These are phyloP conservation scores for Camponotus fellah DNA, from an alignment of 2,888 invertebrate genomes.

Conservation along the genomic window DNA sequence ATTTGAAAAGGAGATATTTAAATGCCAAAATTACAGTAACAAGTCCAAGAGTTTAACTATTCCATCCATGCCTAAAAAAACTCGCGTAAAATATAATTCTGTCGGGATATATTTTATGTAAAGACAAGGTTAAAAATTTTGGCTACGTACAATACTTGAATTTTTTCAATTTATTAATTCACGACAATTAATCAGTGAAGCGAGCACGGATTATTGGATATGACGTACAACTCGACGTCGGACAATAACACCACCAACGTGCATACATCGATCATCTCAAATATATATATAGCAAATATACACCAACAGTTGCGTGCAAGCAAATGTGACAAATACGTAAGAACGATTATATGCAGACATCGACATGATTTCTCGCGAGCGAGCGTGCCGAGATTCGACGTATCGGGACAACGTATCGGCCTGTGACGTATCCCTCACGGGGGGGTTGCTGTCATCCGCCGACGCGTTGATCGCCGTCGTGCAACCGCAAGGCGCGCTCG, in stretches of 20 bases:
- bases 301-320: slow-evolving; percentile 52
- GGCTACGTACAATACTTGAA: not conserved
- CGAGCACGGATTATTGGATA: not conserved
- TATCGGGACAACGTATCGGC: slow-evolving; percentile 17
- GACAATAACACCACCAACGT: slow-evolving; percentile 54
- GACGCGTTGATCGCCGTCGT: slow-evolving; percentile 35
- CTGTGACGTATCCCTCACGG: slow-evolving; percentile 20
- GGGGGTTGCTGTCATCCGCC: slow-evolving; percentile 26
- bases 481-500: slow-evolving; percentile 29
- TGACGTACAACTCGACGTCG: slow-evolving; percentile 20
- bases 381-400: slow-evolving; percentile 20
- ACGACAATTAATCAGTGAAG: slow-evolving; percentile 4
- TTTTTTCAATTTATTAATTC: not conserved
- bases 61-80: not conserved
- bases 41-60: not conserved
- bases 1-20: not conserved
- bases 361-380: slow-evolving; percentile 20
- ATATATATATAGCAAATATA: slow-evolving; percentile 32
- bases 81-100: not conserved
- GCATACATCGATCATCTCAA: slow-evolving; percentile 55
- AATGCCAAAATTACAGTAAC: not conserved
- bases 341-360: slow-evolving; percentile 48
- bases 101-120: not conserved
- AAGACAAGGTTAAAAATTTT: not conserved
- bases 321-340: slow-evolving; percentile 41